phyloP scores from a whole-genome alignment of 2,113 vertebrate species.

The Ophiodon elongatus region DNA sequence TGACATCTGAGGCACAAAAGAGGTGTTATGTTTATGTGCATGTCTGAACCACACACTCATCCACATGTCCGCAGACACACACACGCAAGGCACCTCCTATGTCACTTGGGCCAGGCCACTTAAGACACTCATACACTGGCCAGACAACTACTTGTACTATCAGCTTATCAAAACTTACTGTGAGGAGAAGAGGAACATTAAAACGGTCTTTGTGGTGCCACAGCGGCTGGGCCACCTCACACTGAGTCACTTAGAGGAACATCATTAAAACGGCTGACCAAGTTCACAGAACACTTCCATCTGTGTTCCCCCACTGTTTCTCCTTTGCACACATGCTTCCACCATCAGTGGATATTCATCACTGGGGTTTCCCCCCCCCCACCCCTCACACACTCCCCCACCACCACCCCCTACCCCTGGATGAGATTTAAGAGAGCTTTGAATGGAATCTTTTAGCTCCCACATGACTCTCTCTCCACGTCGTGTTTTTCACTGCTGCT shows the following conservation, averaged over 20 bases:
- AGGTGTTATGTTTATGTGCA: constrained; percentile 28
- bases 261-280: constrained; percentile 78
- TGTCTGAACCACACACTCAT: constrained; percentile 7
- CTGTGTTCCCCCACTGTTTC: constrained; percentile 74
- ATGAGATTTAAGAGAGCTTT: constrained; percentile 76
- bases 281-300: constrained; percentile 80
- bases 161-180: constrained; percentile 49
- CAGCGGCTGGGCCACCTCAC: constrained; percentile 67
- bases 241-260: constrained; percentile 71
- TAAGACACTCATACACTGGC: constrained; percentile 27
- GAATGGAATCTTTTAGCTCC: constrained; percentile 84
- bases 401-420: constrained; percentile 31
- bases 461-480: constrained; percentile 77
- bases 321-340: constrained; percentile 74
- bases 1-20: constrained; percentile 41
- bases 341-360: constrained; percentile 78
- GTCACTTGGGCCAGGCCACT: constrained; percentile 18
- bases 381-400: background rate
- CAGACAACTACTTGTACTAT: constrained; percentile 50
- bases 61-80: background rate
- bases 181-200: constrained; percentile 38
- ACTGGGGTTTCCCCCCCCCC: constrained; percentile 39
- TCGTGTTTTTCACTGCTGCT: constrained; percentile 79
- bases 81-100: background rate
- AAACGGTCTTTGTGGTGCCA: constrained; percentile 46